Percentiles rank a stretch among this genome's conserved stretches.
Evolutionary conservation across 2,113 vertebrate genomes (phyloP).

Genomic region (Chloropsis hardwickii): DNA sequence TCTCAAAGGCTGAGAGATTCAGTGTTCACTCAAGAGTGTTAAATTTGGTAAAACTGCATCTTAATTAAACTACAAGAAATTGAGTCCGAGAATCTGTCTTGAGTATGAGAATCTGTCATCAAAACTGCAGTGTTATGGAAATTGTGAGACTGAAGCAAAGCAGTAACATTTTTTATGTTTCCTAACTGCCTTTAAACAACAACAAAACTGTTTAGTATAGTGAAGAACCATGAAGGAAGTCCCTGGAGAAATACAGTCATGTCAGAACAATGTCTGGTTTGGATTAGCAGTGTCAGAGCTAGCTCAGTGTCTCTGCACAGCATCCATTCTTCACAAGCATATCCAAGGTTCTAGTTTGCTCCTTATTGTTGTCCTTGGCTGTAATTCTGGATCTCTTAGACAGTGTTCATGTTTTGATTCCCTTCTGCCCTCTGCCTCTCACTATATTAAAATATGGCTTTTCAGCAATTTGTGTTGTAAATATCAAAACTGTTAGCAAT

Average conservation of each 20-base stretch:
- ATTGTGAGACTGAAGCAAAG: neutral
- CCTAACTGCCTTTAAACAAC: neutral
- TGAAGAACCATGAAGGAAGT: neutral
- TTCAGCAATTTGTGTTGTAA: neutral
- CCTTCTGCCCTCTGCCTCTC: neutral
- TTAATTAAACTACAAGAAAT: neutral
- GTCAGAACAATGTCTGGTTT: slow-evolving; percentile 12
- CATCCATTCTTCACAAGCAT: neutral
- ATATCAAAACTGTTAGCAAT: neutral
- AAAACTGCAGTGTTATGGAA: neutral
- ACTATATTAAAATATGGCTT: neutral
- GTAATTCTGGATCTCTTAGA: neutral
- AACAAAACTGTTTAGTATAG: neutral
- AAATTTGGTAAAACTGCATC: neutral
- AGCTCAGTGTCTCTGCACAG: neutral
- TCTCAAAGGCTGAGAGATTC: neutral
- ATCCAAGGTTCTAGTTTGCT: neutral
- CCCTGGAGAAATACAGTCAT: neutral
- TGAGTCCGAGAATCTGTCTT: neutral
- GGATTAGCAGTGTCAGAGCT: neutral
- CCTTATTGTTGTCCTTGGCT: neutral
- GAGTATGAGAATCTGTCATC: neutral
- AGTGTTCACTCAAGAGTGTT: neutral
- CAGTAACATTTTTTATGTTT: neutral
- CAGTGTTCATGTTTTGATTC: neutral